A percentile compares a stretch with the other conserved stretches of the same genome.
Evolutionary conservation across 2,113 vertebrate species (phyloP).

Genomic region (Onychostoma macrolepis): DNA sequence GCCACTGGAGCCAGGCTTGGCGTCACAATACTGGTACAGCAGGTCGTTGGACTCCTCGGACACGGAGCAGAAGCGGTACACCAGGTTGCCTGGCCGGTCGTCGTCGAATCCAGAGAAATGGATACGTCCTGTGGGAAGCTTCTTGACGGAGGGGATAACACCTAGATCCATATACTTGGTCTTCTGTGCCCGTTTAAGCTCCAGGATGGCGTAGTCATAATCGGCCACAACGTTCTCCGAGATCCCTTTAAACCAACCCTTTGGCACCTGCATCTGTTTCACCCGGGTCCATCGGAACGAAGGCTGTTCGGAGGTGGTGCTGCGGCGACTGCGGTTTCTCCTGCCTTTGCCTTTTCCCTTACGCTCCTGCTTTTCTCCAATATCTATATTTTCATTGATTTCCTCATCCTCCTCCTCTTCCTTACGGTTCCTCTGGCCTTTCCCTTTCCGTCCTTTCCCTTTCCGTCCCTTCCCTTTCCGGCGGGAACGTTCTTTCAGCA

Average conservation of each 20-base stretch:
- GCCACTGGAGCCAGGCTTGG: slow-evolving; percentile 90
- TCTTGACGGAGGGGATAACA: slow-evolving; percentile 84
- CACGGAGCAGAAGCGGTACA: slow-evolving; percentile 94
- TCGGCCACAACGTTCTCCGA: slow-evolving; percentile 80
- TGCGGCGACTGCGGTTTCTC: slow-evolving; percentile 70
- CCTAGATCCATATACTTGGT: slow-evolving; percentile 91
- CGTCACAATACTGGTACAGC: slow-evolving; percentile 94
- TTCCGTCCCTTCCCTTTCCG: slow-evolving; percentile 70
- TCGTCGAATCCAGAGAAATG: slow-evolving; percentile 97
- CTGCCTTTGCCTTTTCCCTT: slow-evolving; percentile 65
- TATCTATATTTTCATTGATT: slow-evolving; percentile 60
- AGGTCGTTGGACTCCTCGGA: slow-evolving; percentile 91
- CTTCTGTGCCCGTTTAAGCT: slow-evolving; percentile 88
- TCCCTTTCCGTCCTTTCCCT: slow-evolving; percentile 67
- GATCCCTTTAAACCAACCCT: slow-evolving; percentile 89
- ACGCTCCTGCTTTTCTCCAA: slow-evolving; percentile 55
- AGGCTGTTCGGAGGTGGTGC: slow-evolving; percentile 72
- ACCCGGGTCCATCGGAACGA: slow-evolving; percentile 95
- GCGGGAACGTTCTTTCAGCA: slow-evolving; percentile 85
- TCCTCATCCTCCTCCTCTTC: slow-evolving; percentile 40
- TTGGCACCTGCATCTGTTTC: slow-evolving; percentile 89
- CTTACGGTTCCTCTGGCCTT: slow-evolving; percentile 67
- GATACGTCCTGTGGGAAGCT: slow-evolving; percentile 88
- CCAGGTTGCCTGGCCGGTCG: slow-evolving; percentile 86
- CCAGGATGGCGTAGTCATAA: slow-evolving; percentile 92